phyloP scores from a whole-genome alignment of 2,888 invertebrate genomes.

The Gibbula magus region DNA sequence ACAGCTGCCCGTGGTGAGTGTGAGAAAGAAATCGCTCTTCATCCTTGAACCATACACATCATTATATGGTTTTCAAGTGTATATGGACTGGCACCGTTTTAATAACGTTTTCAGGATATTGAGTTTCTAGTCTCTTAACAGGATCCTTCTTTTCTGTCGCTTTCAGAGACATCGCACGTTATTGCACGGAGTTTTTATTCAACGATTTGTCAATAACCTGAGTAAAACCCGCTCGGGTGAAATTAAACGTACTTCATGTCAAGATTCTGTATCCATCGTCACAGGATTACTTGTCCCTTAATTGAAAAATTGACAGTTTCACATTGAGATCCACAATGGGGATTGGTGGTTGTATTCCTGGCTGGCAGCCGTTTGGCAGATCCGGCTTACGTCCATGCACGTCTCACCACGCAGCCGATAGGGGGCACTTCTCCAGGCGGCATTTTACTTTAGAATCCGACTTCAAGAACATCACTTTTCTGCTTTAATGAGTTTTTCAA shows the following conservation, averaged over 20 bases:
- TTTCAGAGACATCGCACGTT: too few species aligned
- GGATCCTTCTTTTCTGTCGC: too few species aligned
- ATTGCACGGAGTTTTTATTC: not conserved
- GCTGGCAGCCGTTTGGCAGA: not conserved
- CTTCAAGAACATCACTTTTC: not conserved
- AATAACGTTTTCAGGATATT: too few species aligned
- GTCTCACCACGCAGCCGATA: not conserved
- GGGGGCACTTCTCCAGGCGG: not conserved
- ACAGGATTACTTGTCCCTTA: not conserved
- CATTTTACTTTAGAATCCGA: not conserved
- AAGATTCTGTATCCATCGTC: not conserved
- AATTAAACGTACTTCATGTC: not conserved
- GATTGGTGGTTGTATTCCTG: not conserved
- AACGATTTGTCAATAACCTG: not conserved
- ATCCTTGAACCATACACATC: too few species aligned
- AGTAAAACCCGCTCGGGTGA: not conserved
- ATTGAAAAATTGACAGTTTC: not conserved
- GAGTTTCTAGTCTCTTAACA: too few species aligned
- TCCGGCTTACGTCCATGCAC: not conserved
- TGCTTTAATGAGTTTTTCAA: constrained; percentile 15
- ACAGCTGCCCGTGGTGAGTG: too few species aligned
- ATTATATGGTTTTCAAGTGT: too few species aligned
- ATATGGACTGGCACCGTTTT: too few species aligned
- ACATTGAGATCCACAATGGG: not conserved
- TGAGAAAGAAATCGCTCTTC: too few species aligned